phyloP scores from a whole-genome alignment of 2,797 vertebrate genomes.

The Sebastes nivosus region DNA sequence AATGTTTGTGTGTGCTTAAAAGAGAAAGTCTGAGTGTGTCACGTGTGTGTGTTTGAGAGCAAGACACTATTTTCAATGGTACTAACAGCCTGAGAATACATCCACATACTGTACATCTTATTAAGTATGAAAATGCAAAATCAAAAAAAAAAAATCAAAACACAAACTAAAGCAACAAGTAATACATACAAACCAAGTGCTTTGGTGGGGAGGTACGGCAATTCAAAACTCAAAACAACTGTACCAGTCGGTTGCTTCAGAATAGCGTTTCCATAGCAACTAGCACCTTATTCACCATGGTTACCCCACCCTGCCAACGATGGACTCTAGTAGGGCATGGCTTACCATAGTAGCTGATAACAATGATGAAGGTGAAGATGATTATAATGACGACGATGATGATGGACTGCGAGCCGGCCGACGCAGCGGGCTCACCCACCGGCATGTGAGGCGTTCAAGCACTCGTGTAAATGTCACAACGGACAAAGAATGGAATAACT shows the following conservation, averaged over 20 bases:
- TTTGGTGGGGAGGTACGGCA: conserved; percentile 62
- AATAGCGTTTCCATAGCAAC: conserved; percentile 78
- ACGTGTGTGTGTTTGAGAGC: conserved; percentile 3
- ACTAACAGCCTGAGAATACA: conserved; percentile 61
- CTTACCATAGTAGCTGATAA: conserved; percentile 67
- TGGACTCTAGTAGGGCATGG: conserved; percentile 63
- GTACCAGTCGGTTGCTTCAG: conserved; percentile 64
- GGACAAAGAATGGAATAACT: conserved; percentile 63
- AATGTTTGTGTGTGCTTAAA: conserved; percentile 12
- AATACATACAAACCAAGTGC: conserved; percentile 75
- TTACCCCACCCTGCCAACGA: conserved; percentile 64
- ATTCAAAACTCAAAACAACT: conserved; percentile 50
- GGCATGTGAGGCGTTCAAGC: conserved; percentile 54
- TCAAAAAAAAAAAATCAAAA: conserved; percentile 34
- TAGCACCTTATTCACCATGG: conserved; percentile 81
- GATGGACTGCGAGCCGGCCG: conserved; percentile 37
- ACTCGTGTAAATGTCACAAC: conserved; percentile 60
- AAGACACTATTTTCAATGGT: conserved; percentile 56
- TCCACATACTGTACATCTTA: conserved; percentile 62
- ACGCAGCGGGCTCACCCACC: conserved; percentile 25
- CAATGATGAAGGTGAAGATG: conserved; percentile 47
- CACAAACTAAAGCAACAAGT: conserved; percentile 67
- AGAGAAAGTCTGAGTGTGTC: conserved; percentile 10
- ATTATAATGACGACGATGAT: conserved; percentile 2
- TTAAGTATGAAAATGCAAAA: conserved; percentile 61